Evolutionary conservation across 2,888 invertebrate species (phyloP), one percentile per base, ranked within the genome.

Genomic region (Callinectes sapidus): DNA sequence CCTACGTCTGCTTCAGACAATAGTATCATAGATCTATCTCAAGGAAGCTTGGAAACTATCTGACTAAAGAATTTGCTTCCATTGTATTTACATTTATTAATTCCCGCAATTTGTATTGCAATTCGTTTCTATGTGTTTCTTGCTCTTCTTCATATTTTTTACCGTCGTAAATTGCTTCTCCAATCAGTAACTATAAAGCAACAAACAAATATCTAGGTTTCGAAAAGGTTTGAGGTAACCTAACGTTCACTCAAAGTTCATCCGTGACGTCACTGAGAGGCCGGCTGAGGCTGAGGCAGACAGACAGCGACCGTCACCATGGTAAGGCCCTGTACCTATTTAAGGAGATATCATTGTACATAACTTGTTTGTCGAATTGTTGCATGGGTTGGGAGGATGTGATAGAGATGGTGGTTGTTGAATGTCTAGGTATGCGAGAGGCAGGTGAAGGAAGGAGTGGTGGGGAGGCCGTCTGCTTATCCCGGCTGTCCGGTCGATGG

Each of bases 221-320:
- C 23, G 61, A 61, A 61, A 61, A 61, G 61, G 61, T 61, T 61
- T 61, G 23, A 61, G 61, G 61, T 61, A 61, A 61, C 61, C 61
- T 61, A 48, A 61, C 61, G 61, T 61, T 61, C 61, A 14, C 81
- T 81, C 18, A 81, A 81, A 81, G 81, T 81, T 81, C 81, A 81
- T 13, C 28, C 71, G 14, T 81, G 81, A 81, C 81, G 81, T 81
- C 81, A 81, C 81, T 77, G 28, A 32, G 81, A 81, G 81, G 32
- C 81, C 81, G 81, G 81, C 81, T 35, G 61, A 61, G 61, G 61
- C 61, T 14, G 81, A 23, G 81, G 81, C 81, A 81, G 81, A 81
- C 35, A 81, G 10, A 18, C 81, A 81, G 81, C 14, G 6, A 81
- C 81, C 71, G 6, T 28, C 81, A 81, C 35, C 35, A 81, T 81